Base-by-base conservation (phyloP, 2,113 vertebrate genomes). In the Micromys minutus region DNA sequence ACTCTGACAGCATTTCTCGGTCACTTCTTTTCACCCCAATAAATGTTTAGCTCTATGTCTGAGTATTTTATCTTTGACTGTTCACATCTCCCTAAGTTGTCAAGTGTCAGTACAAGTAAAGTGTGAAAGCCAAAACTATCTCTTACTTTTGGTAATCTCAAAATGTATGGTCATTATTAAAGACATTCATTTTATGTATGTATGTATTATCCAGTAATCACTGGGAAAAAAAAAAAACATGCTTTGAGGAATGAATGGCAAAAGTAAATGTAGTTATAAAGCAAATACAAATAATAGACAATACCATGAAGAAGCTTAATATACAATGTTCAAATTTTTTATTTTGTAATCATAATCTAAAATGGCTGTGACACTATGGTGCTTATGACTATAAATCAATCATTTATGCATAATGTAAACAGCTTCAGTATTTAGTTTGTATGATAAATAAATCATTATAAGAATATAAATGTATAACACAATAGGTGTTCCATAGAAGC, bases 361-460 rank as follows among this genome's bases (percentile, higher is more conserved):
- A 87, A 12, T 29, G 7, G n/a, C 26, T 55, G n/a, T 16, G 5
- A 34, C 3, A 94, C 22, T 92, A 61, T 57, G 77, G 75, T 94
- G 81, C 67, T 47, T 93, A 39, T 19, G 57, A 7, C 21, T 93
- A 34, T 84, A 95, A 93, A 71, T 85, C 31, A 92, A 91, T 65
- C 34, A 5, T 88, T 15, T 13, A 31, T 12, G 31, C 16, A 17
- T 52, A 92, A 89, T 76, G 85, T 59, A n/a, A 95, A 86, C 67
- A 31, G 57, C 26, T 61, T 84, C 15, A 84, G 19, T 13, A 45
- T 79, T 87, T 52, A 34, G 2, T 77, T 88, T 92, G 11, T 47
- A 94, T 31, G 31, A 92, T 50, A 29, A 86, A 74, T 74, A 86
- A 90, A 77, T 59, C 57, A 72, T 65, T 42, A 83, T 26, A 89